phyloP scores from a whole-genome alignment of 2,113 vertebrate species.

The Malurus melanocephalus region DNA sequence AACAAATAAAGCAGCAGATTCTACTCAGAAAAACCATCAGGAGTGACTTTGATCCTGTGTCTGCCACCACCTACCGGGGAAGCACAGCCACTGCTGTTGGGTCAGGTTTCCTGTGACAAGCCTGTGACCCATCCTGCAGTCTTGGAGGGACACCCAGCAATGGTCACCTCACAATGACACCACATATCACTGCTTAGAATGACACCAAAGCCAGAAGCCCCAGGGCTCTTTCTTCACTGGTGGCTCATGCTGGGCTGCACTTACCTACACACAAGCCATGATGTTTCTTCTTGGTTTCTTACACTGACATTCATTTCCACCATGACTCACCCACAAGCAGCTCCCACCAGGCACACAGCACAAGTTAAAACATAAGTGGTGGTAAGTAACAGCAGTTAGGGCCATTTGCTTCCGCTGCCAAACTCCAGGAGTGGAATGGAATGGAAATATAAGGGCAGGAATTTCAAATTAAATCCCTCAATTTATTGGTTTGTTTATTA shows the following conservation, averaged over 20 bases:
- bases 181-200: accelerated
- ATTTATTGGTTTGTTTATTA: not conserved
- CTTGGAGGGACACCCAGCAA: not conserved
- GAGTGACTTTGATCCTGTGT: not conserved
- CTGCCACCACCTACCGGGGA: not conserved
- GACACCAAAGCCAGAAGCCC: not conserved
- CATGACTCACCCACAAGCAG: accelerated
- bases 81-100: accelerated
- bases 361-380: accelerated
- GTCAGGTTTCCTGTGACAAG: not conserved
- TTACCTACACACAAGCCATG: not conserved
- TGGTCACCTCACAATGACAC: accelerated
- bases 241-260: not conserved
- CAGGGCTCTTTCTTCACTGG: not conserved
- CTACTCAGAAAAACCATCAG: not conserved
- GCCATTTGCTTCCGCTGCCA: not conserved
- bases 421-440: not conserved
- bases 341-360: not conserved
- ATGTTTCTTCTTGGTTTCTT: not conserved
- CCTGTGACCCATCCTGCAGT: not conserved
- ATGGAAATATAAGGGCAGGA: not conserved
- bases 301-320: accelerated
- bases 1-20: not conserved
- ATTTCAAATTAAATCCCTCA: not conserved
- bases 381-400: accelerated